Evolutionary conservation across 2,797 vertebrate genomes (phyloP), one percentile per base, ranked within the genome.

Genomic region (Buceros bicornis): DNA sequence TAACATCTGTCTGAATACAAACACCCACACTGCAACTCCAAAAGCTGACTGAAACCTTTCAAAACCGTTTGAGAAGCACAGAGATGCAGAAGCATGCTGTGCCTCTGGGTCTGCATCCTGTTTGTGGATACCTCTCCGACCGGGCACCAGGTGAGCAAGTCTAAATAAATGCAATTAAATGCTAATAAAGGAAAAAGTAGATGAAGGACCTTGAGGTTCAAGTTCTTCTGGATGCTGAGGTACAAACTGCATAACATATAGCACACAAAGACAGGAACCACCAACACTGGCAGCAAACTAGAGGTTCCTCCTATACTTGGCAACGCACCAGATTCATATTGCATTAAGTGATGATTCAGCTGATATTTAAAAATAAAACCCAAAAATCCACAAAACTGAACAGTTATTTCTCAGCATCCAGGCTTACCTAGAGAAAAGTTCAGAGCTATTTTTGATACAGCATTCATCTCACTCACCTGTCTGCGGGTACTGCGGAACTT

Each of bases 401-500:
- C 48, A 73, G 13, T 25, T 64, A 54, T 24, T 87, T 82, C 35
- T 67, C 25, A 31, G n/a, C 20, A 69, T 48, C 33, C 65, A 54
- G 35, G 26, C 11, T 85, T 57, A 70, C 45, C 43, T 47, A 53
- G 40, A 82, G 24, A 48, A 73, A 79, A 76, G 28, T 28, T 57
- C 19, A 84, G 62, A 82, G 54, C 14, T 76, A 8, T 28, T 50
- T 82, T 40, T 66, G 5, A 69, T 50, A n/a, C 47, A 10, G 10
- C 13, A 40, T 5, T 72, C 11, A 60, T 90, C 79, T 69, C 70
- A 97, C 98, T 99, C 97, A 99, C 99, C 98, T 97, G 98, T 97
- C 79, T 98, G 97, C 2, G 98, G 99, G 95, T 99, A 99, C 74
- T 99, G 98, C 31, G 98, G 97, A 13, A 98, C 95, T 88, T 99